Percentiles rank a stretch among this genome's conserved stretches.
Evolutionary conservation across 2,888 invertebrate genomes (phyloP).

Genomic region (Anthophora plumipes): DNA sequence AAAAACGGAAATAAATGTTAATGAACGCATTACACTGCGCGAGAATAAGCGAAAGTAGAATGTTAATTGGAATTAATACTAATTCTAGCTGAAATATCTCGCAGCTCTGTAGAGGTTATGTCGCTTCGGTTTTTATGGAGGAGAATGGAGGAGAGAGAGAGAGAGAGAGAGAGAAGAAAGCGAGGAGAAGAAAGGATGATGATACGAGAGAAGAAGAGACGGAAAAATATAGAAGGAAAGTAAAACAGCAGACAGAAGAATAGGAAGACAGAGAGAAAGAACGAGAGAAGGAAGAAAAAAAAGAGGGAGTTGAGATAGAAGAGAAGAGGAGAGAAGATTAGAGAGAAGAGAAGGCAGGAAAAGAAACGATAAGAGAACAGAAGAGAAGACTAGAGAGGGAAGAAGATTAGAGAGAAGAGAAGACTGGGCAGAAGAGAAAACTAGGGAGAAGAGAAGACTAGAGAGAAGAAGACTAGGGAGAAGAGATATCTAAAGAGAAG

Average conservation of each 20-base stretch:
- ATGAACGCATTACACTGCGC: background rate
- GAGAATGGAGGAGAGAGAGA: background rate
- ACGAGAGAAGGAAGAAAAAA: no score
- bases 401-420: background rate
- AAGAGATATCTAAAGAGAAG: no score
- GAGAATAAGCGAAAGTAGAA: background rate
- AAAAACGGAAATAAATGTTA: background rate
- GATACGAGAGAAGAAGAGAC: constrained; percentile 19
- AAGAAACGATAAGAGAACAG: no score
- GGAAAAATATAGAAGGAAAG: no score
- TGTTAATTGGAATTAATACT: background rate
- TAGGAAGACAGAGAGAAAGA: no score
- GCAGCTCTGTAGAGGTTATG: background rate
- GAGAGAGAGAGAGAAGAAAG: no score
- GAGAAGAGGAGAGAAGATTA: no score
- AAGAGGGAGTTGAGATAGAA: no score
- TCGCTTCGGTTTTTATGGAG: background rate
- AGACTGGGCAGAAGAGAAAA: no score
- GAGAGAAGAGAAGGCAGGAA: no score
- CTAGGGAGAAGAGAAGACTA: background rate
- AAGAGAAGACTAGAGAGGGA: no score
- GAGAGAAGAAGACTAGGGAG: background rate
- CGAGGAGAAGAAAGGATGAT: background rate
- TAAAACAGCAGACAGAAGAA: no score
- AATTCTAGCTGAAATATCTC: background rate